phyloP scores from a whole-genome alignment of 2,113 vertebrate species.

The Eclectus roratus region DNA sequence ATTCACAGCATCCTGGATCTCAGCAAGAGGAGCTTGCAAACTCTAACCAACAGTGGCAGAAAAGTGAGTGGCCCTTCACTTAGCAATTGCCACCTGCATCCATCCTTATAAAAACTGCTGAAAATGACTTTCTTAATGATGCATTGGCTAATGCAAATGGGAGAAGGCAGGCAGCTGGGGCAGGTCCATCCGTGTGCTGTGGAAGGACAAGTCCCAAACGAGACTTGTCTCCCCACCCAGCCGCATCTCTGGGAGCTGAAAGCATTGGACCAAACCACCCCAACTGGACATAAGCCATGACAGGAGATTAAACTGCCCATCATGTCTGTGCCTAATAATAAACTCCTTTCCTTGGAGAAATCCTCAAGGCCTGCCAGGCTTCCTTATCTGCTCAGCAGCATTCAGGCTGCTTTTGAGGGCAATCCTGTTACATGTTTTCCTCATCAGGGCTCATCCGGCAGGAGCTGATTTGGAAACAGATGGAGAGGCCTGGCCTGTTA shows the following conservation, averaged over 20 bases:
- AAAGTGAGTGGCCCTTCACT: not conserved
- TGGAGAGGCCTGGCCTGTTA: not conserved
- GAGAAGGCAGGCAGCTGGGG: not conserved
- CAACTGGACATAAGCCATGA: not conserved
- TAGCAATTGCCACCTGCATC: not conserved
- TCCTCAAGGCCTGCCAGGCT: conserved; percentile 11
- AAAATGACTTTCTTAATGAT: not conserved
- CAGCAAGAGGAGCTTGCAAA: not conserved
- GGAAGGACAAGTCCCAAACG: not conserved
- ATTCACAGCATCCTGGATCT: not conserved
- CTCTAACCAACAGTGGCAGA: not conserved
- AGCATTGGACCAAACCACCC: not conserved
- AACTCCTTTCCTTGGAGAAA: conserved; percentile 34
- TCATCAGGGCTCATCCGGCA: not conserved
- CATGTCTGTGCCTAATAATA: not conserved
- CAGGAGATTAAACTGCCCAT: not conserved
- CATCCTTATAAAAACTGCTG: not conserved
- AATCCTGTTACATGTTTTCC: conserved; percentile 28
- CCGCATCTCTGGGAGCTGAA: not conserved
- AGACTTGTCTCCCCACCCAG: not conserved
- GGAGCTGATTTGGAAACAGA: conserved; percentile 30
- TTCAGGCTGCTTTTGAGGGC: conserved; percentile 37
- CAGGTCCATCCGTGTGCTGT: not conserved
- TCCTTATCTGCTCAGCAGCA: conserved; percentile 25
- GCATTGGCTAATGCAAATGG: not conserved